phyloP scores from a whole-genome alignment of 2,113 vertebrate genomes.

The Drymodes brunneopygia region DNA sequence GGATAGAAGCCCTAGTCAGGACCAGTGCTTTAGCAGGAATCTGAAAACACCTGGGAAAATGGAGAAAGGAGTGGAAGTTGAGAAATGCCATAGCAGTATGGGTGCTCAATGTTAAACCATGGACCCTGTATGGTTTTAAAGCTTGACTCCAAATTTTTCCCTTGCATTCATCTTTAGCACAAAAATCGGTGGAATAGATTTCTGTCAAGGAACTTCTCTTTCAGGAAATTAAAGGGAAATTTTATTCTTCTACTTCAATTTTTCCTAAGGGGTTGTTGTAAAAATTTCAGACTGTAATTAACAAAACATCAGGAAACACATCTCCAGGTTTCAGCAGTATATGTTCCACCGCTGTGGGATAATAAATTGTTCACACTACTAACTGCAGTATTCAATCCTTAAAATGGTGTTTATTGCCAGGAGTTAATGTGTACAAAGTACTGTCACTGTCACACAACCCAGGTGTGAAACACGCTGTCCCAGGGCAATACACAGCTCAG shows the following conservation, averaged over 20 bases:
- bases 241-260: neutral
- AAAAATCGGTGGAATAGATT: neutral
- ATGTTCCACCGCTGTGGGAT: neutral
- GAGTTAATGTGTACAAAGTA: neutral
- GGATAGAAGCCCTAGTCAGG: neutral
- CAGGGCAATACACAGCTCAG: neutral
- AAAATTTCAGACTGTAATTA: neutral
- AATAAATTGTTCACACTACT: neutral
- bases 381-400: neutral
- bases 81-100: neutral
- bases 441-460: neutral
- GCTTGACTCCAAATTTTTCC: neutral
- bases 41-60: neutral
- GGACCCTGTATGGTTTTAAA: neutral
- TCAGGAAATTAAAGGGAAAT: neutral
- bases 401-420: neutral
- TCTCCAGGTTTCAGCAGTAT: neutral
- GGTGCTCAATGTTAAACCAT: neutral
- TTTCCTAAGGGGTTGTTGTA: neutral
- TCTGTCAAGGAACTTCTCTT: neutral
- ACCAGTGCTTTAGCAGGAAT: neutral
- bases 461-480: neutral
- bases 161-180: neutral
- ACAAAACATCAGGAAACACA: neutral
- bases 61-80: neutral